These are phyloP conservation scores for Aphaenogaster floridana DNA, from an alignment of 1,140 invertebrate genomes.

Conservation along the genomic window DNA sequence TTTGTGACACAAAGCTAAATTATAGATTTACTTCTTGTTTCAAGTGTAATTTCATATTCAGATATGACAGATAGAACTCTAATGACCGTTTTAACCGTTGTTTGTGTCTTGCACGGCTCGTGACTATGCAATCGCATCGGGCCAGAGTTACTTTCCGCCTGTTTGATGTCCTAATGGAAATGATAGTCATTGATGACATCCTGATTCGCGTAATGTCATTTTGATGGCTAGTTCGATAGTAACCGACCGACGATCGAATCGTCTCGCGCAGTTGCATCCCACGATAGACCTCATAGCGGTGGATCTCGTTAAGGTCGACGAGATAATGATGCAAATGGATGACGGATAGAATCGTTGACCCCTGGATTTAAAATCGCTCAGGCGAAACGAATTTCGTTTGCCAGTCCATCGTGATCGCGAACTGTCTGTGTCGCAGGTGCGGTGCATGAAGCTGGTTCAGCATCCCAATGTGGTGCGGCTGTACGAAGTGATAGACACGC, in stretches of 20 bases:
- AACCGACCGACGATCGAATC: constrained; percentile 19
- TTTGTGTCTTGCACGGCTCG: neutral
- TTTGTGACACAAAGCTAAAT: neutral
- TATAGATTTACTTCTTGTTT: neutral
- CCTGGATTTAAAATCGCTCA: neutral
- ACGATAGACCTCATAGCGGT: constrained; percentile 62
- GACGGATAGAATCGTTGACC: constrained; percentile 63
- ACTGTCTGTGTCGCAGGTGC: constrained; percentile 88
- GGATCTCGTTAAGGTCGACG: constrained; percentile 71
- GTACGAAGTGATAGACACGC: constrained; percentile 99
- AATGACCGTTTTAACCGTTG: neutral
- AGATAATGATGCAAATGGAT: constrained; percentile 66
- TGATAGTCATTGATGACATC: constrained; percentile 1
- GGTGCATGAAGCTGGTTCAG: constrained; percentile 99
- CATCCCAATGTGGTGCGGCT: constrained; percentile 99
- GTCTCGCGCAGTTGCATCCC: constrained; percentile 46
- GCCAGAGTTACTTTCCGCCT: neutral
- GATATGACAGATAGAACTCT: neutral
- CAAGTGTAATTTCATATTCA: neutral
- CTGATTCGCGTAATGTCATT: constrained; percentile 54
- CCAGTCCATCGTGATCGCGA: neutral
- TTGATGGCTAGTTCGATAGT: constrained; percentile 39
- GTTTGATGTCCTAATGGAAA: constrained; percentile 44
- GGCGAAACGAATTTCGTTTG: neutral
- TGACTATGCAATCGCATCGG: constrained; percentile 11